These are phyloP conservation scores for Neuroterus valhalla DNA, from an alignment of 1,140 invertebrate species.

Conservation along the genomic window DNA sequence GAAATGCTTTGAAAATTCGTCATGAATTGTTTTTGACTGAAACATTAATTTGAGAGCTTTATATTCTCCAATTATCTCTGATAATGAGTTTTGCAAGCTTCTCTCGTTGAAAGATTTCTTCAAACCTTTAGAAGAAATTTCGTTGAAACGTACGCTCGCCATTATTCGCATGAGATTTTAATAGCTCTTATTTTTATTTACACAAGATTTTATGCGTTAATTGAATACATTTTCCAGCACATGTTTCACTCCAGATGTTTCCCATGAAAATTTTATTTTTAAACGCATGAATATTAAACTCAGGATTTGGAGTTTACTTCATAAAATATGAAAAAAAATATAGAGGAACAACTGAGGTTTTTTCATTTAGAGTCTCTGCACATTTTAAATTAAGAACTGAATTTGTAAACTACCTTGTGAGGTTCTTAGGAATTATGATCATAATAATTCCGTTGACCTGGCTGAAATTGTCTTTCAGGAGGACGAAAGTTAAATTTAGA, in stretches of 20 bases:
- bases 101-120: too few species aligned
- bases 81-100: too few species aligned
- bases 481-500: conserved; percentile 21
- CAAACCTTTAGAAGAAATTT: too few species aligned
- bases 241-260: background rate
- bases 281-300: background rate
- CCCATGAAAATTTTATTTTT: background rate
- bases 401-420: conserved; percentile 10
- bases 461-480: background rate
- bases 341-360: conserved; percentile 16
- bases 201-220: conserved; percentile 6
- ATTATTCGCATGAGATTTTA: conserved; percentile 1
- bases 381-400: background rate
- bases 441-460: conserved; percentile 20
- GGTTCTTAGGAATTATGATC: conserved; percentile 5
- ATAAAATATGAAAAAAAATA: conserved; percentile 22
- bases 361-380: background rate
- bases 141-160: too few species aligned
- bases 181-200: background rate
- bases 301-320: background rate
- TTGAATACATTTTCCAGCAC: conserved; percentile 25
- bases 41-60: too few species aligned
- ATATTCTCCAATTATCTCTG: too few species aligned
- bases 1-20: too few species aligned
- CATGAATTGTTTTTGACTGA: too few species aligned